Evolutionary conservation across 35 echinoderm and acorn worm genomes (phyloP).

Genomic region (Heliocidaris erythrogramma): DNA sequence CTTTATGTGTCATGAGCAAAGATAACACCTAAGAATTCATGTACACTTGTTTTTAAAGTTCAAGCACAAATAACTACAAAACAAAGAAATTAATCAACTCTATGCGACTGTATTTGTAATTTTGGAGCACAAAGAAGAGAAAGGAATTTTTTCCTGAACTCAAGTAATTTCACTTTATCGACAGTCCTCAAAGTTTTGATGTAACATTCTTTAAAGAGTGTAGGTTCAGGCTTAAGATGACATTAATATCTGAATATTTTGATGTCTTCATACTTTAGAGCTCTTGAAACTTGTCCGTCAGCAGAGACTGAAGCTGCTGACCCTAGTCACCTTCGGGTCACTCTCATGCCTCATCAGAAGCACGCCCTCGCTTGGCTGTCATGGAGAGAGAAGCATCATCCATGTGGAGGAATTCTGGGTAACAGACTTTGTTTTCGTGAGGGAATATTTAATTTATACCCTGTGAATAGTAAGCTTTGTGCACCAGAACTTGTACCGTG

Average conservation of each 20-base stretch:
- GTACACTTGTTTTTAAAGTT: background rate
- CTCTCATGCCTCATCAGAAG: constrained; percentile 85
- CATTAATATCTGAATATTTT: background rate
- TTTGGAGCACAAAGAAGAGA: too few species aligned
- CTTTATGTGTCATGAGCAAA: background rate
- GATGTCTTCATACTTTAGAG: constrained; percentile 39
- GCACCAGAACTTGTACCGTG: too few species aligned
- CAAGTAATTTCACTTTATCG: too few species aligned
- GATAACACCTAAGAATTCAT: background rate
- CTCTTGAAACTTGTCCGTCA: constrained; percentile 82
- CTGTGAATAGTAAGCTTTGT: too few species aligned
- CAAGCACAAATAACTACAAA: too few species aligned
- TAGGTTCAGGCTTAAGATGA: too few species aligned
- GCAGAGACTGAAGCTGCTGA: constrained; percentile 68
- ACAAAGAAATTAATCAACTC: too few species aligned
- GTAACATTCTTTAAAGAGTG: too few species aligned
- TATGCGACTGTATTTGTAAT: too few species aligned
- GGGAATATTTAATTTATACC: too few species aligned
- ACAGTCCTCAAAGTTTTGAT: too few species aligned
- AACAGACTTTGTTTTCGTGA: background rate
- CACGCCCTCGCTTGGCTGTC: constrained; percentile 85
- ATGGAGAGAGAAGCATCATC: constrained; percentile 91
- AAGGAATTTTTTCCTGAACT: too few species aligned
- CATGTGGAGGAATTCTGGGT: constrained; percentile 98
- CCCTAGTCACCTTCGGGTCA: constrained; percentile 74